These are phyloP conservation scores for Acleris literana DNA, from an alignment of 2,888 invertebrate genomes.

Conservation along the genomic window DNA sequence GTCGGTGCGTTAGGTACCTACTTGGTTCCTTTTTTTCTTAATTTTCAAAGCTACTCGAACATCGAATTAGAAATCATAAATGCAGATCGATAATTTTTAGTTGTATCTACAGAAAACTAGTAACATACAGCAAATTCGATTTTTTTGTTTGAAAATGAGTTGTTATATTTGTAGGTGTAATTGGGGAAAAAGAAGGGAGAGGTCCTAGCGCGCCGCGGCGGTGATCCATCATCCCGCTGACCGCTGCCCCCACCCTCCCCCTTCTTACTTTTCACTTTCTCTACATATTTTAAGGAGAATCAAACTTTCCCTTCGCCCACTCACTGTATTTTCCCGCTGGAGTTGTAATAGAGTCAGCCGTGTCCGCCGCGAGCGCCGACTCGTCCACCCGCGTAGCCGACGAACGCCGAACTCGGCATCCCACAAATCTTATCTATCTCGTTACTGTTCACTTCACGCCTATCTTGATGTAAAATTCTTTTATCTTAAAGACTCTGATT, in stretches of 20 bases:
- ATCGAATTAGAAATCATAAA: too few species aligned
- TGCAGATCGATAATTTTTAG: neutral
- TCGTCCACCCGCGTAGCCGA: neutral
- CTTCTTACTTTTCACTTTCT: slow-evolving; percentile 83
- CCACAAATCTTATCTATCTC: slow-evolving; percentile 65
- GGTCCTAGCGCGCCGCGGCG: slow-evolving; percentile 63
- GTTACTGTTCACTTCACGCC: slow-evolving; percentile 57
- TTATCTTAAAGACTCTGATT: slow-evolving; percentile 56
- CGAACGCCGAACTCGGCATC: slow-evolving; percentile 40
- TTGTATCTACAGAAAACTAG: neutral
- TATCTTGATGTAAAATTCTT: slow-evolving; percentile 64
- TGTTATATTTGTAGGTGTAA: slow-evolving; percentile 73
- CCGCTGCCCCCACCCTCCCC: slow-evolving; percentile 68
- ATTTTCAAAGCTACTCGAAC: too few species aligned
- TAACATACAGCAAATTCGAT: slow-evolving; percentile 33
- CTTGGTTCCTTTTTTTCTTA: too few species aligned
- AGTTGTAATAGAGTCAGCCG: slow-evolving; percentile 68
- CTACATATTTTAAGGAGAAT: slow-evolving; percentile 84
- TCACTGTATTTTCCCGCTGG: slow-evolving; percentile 65
- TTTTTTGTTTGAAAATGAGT: slow-evolving; percentile 58
- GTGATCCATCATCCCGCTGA: slow-evolving; percentile 84
- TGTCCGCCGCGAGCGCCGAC: slow-evolving; percentile 39
- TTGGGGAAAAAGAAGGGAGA: slow-evolving; percentile 74
- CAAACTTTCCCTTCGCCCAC: slow-evolving; percentile 77
- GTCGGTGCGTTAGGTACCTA: too few species aligned